Base-by-base conservation (phyloP, 2,888 invertebrate species). In the Andricus curvator region DNA sequence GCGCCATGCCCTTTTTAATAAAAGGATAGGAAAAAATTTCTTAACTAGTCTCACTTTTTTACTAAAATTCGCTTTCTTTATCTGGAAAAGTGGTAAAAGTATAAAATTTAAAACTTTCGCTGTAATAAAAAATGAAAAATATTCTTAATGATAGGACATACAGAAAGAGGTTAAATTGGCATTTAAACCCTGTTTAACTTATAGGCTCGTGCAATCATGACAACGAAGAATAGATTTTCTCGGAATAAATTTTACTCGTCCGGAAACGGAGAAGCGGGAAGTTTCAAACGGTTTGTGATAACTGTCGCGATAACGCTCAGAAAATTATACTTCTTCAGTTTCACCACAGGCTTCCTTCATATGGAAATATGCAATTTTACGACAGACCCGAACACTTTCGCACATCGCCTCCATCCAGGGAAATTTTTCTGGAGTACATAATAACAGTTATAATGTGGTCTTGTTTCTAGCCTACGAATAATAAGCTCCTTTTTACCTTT, bases 291-390 rank as follows among this genome's bases (percentile, higher is more conserved):
- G 25, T 25, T 15, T 4, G 62, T 62, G 62, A 62, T 62, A 22
- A 62, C 13, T 4, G 25, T 62, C 13, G 25, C 17, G 62, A 62
- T 62, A 62, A 62, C 62, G 62, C 25, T 62, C 25, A 25, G 62
- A 62, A 62, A 25, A 62, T 62, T 62, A 25, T 25, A 62, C 62
- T 13, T 62, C 62, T 62, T 62, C 17, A 17, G 25, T 62, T 62
- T 29, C 62, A 25, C 22, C 5, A 25, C 15, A 1, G 22, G 25
- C 62, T 25, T 15, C 25, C 25, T 62, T 62, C 62, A 6, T 62
- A 62, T 62, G 62, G 25, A 62, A 62, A 62, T 62, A 29, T 62
- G 62, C 1, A 62, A 62, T 62, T 62, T 62, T 62, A 25, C 29
- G 62, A 25, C 62, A 25, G 15, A 62, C 13, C 4, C 4, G 5